A percentile compares a stretch with the other conserved stretches of the same genome.
phyloP scores from a whole-genome alignment of 1,140 invertebrate species.

The Prorops nasuta region DNA sequence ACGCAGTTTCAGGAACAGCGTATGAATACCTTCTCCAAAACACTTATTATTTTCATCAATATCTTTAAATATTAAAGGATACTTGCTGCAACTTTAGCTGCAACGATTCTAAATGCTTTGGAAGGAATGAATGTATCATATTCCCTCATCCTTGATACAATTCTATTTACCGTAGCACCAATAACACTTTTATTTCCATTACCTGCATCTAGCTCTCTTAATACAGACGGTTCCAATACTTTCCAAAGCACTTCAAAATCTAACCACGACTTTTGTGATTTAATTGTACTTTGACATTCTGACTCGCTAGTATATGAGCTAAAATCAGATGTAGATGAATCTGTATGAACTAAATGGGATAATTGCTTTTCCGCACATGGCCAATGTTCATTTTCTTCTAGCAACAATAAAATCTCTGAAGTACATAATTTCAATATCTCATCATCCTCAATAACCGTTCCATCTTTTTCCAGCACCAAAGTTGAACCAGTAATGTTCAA shows the following conservation, averaged over 20 bases:
- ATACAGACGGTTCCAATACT: not conserved
- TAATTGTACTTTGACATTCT: no score
- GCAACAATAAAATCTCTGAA: not conserved
- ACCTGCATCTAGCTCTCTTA: not conserved
- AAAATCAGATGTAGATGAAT: no score
- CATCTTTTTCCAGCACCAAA: conserved; percentile 8
- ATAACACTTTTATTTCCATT: not conserved
- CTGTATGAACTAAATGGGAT: no score
- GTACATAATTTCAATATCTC: not conserved
- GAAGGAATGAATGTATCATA: not conserved
- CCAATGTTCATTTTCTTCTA: conserved; percentile 5
- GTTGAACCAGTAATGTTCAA: not conserved
- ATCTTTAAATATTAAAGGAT: conserved; percentile 8
- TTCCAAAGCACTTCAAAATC: conserved; percentile 5
- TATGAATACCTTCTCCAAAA: no score
- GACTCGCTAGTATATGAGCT: no score
- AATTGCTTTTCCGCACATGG: no score
- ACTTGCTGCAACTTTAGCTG: conserved; percentile 6
- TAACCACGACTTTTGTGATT: no score
- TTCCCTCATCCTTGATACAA: conserved; percentile 2
- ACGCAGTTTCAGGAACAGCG: no score
- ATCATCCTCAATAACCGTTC: conserved; percentile 6
- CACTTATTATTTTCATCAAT: no score
- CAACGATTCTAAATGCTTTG: conserved; percentile 6
- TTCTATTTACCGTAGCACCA: not conserved